phyloP scores from a whole-genome alignment of 2,888 invertebrate species.

The Antitype chi region DNA sequence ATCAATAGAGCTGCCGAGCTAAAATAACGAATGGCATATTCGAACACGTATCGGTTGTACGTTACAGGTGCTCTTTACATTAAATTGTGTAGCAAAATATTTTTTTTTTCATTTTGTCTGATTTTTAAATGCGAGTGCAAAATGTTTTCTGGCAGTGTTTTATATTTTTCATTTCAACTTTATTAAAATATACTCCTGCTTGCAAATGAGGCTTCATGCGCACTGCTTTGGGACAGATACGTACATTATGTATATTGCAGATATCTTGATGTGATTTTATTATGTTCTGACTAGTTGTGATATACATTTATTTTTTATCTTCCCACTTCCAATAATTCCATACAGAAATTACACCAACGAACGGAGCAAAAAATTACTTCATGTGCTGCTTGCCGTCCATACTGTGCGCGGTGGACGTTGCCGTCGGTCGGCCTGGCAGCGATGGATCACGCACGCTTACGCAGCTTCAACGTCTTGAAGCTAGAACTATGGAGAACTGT shows the following conservation, averaged over 20 bases:
- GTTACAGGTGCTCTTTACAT: conserved; percentile 36
- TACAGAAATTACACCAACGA: too few relatives aligned
- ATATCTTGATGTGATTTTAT: background rate
- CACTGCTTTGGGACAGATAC: background rate
- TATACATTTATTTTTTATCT: background rate
- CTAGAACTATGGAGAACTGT: too few relatives aligned
- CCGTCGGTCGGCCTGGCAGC: too few relatives aligned
- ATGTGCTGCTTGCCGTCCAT: too few relatives aligned
- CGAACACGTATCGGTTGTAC: conserved; percentile 37
- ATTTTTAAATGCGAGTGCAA: conserved; percentile 18
- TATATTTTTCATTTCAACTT: conserved; percentile 30
- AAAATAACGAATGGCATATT: conserved; percentile 57
- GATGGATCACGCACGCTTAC: too few relatives aligned
- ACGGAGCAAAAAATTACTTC: too few relatives aligned
- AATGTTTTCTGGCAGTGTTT: conserved; percentile 26
- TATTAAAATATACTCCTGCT: conserved; percentile 12
- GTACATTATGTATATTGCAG: background rate
- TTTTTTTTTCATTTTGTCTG: conserved; percentile 26
- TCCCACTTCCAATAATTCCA: too few relatives aligned
- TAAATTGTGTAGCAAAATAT: conserved; percentile 48
- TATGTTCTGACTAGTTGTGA: background rate
- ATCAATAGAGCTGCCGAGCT: conserved; percentile 58
- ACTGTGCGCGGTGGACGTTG: too few relatives aligned
- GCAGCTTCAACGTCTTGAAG: too few relatives aligned
- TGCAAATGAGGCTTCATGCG: conserved; percentile 5